Evolutionary conservation across 2,113 vertebrate species (phyloP).

Genomic region (Rhadina sibilatrix): DNA sequence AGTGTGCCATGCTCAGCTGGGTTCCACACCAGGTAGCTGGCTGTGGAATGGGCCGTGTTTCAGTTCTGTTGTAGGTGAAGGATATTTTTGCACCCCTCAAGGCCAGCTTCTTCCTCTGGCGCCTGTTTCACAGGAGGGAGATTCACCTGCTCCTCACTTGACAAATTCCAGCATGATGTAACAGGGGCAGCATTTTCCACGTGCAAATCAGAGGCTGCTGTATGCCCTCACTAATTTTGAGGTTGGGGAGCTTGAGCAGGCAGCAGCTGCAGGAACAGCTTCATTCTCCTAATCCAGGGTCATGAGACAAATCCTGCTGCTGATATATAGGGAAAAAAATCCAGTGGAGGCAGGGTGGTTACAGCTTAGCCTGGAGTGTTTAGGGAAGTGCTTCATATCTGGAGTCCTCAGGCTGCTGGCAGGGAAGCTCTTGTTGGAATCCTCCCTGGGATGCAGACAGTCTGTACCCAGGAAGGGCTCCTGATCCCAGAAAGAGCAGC

Average conservation of each 20-base stretch:
- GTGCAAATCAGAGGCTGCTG: not conserved
- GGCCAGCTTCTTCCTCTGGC: not conserved
- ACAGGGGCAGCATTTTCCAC: not conserved
- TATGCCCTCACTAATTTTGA: not conserved
- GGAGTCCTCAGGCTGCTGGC: not conserved
- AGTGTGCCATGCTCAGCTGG: not conserved
- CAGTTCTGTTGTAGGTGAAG: not conserved
- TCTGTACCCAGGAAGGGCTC: not conserved
- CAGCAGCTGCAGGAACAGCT: conserved; percentile 17
- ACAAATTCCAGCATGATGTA: not conserved
- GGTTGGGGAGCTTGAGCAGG: not conserved
- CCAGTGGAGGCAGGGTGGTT: not conserved
- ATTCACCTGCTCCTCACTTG: not conserved
- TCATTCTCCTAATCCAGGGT: conserved; percentile 8
- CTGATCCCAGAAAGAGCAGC: not conserved
- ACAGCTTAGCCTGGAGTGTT: not conserved
- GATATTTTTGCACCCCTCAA: not conserved
- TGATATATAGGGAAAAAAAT: not conserved
- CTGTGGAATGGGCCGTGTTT: not conserved
- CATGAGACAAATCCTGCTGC: not conserved
- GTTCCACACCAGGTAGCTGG: fast-evolving
- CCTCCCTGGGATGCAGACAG: not conserved
- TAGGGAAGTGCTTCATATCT: not conserved
- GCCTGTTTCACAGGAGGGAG: not conserved
- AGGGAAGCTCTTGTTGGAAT: not conserved